phyloP scores from a whole-genome alignment of 2,113 vertebrate species.

The Ochotona curzoniae region DNA sequence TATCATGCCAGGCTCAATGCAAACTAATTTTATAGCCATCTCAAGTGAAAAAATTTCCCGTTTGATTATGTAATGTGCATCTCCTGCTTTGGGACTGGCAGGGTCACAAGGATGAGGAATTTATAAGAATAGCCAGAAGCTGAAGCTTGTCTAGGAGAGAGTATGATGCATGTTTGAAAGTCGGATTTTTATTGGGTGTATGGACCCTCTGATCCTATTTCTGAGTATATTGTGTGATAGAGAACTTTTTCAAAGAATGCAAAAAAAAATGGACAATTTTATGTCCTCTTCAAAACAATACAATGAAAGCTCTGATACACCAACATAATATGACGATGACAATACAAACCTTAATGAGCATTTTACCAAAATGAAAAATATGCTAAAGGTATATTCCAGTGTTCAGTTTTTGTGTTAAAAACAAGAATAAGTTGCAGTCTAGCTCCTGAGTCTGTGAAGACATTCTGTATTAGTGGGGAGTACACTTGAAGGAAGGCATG shows the following conservation, averaged over 20 bases:
- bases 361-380: neutral
- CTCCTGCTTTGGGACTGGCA: neutral
- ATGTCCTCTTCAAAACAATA: neutral
- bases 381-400: neutral
- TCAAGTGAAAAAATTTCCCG: neutral
- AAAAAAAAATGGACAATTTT: neutral
- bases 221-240: neutral
- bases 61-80: neutral
- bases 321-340: neutral
- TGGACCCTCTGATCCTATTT: neutral
- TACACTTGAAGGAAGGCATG: too few species aligned
- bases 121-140: neutral
- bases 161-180: neutral
- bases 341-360: neutral
- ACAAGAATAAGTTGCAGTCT: neutral
- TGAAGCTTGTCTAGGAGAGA: neutral
- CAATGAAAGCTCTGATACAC: neutral
- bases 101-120: neutral
- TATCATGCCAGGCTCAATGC: neutral
- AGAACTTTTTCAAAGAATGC: neutral
- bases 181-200: neutral
- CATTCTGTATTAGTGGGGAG: neutral
- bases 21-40: neutral
- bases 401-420: conserved; percentile 17
- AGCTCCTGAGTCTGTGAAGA: neutral